Evolutionary conservation across 2,888 invertebrate species (phyloP), one percentile per base, ranked within the genome.

Genomic region (Gnatocerus cornutus): DNA sequence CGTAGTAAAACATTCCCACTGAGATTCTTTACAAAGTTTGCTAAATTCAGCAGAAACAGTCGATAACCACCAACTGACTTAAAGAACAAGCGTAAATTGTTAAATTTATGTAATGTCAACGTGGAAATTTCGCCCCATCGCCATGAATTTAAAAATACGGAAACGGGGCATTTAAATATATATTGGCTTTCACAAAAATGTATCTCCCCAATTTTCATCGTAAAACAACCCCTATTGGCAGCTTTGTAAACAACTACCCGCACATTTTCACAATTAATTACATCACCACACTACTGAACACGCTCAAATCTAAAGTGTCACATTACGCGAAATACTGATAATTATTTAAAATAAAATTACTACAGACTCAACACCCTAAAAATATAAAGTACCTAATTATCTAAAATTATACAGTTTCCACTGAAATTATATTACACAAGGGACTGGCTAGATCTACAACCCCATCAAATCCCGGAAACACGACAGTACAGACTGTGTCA

Each of bases 21-120:
- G 30, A 48, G 58, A 56, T 66, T 45, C 52, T 62, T 62, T 46
- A 46, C 62, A 46, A 56, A 55, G 33, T 55, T 46, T 61, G 67
- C 48, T 67, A 53, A 67, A 67, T 61, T 53, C 52, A 45, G 43
- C 61, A 67, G 50, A 58, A 67, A 67, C 41, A 58, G 58, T 67
- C 66, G 66, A 67, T 67, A 67, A 53, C 46, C 58, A 13, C 8
- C 33, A 43, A 14, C 52, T 59, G 65, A 43, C 56, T 65, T 65
- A 45, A 65, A 67, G 50, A 41, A 6, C 41, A 6, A n/a, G 12
- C 41, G 41, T 41, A 33, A 33, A 33, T 33, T 33, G 33, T 21
- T 21, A 21, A 21, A 37, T 37, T 37, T 37, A 37, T 37, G 37
- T 61, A 30, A 37, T 30, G 56, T 33, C 43, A 61, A 14, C 53